Evolutionary conservation across 2,113 vertebrate species (phyloP).

Genomic region (Anseranas semipalmata): DNA sequence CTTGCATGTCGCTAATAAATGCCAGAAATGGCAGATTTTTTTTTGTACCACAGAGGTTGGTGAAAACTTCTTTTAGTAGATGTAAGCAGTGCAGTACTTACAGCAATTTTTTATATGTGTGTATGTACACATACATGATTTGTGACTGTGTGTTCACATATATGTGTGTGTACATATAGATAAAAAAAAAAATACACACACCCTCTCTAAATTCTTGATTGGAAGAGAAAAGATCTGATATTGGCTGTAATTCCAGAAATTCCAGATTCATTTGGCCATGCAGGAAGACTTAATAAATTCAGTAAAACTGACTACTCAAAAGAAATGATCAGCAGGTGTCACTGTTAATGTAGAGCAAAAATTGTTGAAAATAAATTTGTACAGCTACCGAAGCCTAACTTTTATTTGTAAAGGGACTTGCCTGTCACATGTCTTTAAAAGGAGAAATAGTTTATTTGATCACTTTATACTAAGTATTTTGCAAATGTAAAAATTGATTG

Average conservation of each 20-base stretch:
- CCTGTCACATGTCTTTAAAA: not conserved
- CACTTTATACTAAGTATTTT: not conserved
- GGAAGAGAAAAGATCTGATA: not conserved
- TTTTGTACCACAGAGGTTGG: not conserved
- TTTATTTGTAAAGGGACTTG: not conserved
- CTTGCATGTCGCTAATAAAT: not conserved
- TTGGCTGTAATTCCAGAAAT: not conserved
- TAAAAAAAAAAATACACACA: not conserved
- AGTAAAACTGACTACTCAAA: not conserved
- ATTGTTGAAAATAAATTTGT: not conserved
- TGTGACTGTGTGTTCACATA: not conserved
- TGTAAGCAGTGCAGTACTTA: not conserved
- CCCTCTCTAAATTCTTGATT: not conserved
- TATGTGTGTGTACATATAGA: rapidly evolving
- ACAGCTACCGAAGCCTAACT: not conserved
- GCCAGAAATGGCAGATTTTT: not conserved
- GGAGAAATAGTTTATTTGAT: not conserved
- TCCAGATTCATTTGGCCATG: not conserved
- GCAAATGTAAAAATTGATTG: not conserved
- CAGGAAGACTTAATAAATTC: not conserved
- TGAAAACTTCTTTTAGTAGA: not conserved
- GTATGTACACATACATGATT: not conserved
- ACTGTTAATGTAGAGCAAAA: not conserved
- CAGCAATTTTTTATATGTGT: not conserved
- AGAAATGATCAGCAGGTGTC: not conserved